These are phyloP conservation scores for Ameiurus melas DNA, from an alignment of 2,113 vertebrate species.

Conservation along the genomic window DNA sequence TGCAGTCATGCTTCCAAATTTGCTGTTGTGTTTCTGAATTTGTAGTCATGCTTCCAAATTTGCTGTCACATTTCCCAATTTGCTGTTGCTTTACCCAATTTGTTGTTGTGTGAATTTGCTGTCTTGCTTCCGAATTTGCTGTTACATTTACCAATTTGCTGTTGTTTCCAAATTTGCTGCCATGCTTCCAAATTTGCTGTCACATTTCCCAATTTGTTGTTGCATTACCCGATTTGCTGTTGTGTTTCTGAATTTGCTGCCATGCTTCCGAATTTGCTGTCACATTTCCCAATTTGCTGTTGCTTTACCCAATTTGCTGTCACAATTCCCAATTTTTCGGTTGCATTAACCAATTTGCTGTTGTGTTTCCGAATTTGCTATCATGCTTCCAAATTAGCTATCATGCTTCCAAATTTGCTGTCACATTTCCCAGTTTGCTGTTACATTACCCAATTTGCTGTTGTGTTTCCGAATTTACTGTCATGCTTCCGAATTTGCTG, in stretches of 20 bases:
- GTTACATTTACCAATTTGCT: accelerated
- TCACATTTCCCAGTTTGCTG: neutral
- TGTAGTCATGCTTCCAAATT: neutral
- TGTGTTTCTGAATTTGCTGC: neutral
- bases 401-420: neutral
- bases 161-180: neutral
- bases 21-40: neutral
- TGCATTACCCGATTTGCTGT: neutral
- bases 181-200: neutral
- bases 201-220: neutral
- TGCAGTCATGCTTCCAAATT: neutral
- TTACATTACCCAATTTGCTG: too few species aligned
- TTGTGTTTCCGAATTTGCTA: neutral
- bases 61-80: too few species aligned
- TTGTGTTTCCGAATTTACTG: neutral
- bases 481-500: neutral
- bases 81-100: neutral
- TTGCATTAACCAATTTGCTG: neutral
- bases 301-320: neutral
- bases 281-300: neutral
- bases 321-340: accelerated
- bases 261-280: neutral
- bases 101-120: neutral
- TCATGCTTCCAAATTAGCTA: neutral
- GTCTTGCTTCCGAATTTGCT: neutral